Evolutionary conservation across 2,113 vertebrate species (phyloP), one percentile per base, ranked within the genome.

Genomic region (Panthera tigris): DNA sequence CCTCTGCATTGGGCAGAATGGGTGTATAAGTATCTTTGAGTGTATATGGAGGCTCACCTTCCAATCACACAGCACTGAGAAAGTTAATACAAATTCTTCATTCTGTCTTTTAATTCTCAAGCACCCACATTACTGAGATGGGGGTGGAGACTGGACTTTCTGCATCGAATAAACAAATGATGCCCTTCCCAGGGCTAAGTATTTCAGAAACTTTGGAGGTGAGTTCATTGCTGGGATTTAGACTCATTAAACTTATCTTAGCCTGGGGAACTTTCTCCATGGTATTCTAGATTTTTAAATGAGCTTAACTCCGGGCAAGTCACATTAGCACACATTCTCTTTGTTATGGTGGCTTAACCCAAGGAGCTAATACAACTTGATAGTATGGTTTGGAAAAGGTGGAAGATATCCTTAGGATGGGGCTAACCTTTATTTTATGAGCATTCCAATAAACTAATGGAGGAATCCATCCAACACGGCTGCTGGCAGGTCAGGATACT

Each of bases 391-490:
- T 98, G 95, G 96, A 97, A 98, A 99, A 99, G 98, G 98, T 98
- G 97, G 95, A 88, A 88, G 98, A 97, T 99, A 95, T 98, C 98
- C 98, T 97, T 96, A 97, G 98, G 98, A 98, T 97, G 98, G 85
- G 94, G 96, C 93, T 98, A 98, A 98, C 98, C 98, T 99, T 99
- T 98, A 96, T 95, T 98, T 98, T 98, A 98, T 84, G 98, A 98
- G 98, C 97, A 97, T 95, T 98, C 96, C 71, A 91, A 92, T 98
- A 97, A 68, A 97, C 95, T 52, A 95, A 97, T 86, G 97, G 73
- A 80, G 80, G 87, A 97, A 98, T 98, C 95, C 97, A 97, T 95
- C 88, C 92, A 80, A 93, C 93, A 74, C 84, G 41, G 93, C 88
- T 90, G 97, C 95, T 97, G 92, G 96, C 95, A 31, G 82, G 63